These are phyloP conservation scores for Drosophila neonasuta DNA, from an alignment of 2,888 invertebrate species.

Conservation along the genomic window DNA sequence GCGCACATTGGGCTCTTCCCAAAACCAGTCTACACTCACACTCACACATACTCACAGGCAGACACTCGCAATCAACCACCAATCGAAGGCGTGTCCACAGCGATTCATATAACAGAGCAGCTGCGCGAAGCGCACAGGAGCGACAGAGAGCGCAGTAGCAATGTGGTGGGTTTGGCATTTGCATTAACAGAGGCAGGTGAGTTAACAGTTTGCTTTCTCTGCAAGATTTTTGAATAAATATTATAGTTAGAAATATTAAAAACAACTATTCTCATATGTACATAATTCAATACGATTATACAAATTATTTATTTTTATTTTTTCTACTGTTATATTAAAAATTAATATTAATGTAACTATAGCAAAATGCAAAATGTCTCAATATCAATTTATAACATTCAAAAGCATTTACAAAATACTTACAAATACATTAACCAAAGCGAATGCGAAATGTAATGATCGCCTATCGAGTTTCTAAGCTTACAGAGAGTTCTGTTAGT, in stretches of 20 bases:
- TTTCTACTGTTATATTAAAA: neutral
- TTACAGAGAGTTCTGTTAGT: constrained; percentile 28
- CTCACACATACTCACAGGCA: constrained; percentile 13
- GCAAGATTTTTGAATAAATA: neutral
- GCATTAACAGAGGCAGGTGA: constrained; percentile 43
- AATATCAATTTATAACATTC: neutral
- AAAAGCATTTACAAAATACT: neutral
- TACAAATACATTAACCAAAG: neutral
- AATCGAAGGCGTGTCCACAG: constrained; percentile 51
- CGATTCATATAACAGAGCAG: constrained; percentile 18
- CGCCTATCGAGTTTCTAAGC: constrained; percentile 7
- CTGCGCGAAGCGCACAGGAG: constrained; percentile 2
- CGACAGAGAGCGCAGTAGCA: constrained; percentile 8
- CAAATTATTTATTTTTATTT: no score
- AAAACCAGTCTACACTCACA: constrained; percentile 44
- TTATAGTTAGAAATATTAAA: neutral
- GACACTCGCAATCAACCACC: constrained; percentile 44
- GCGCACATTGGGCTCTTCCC: constrained; percentile 48
- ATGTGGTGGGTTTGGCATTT: constrained; percentile 38
- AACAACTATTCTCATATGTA: no score
- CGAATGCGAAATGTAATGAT: neutral
- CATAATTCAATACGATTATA: no score
- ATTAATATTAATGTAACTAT: neutral
- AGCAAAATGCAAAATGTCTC: neutral
- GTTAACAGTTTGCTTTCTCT: constrained; percentile 3